A percentile compares a stretch with the other conserved stretches of the same genome.
These are phyloP conservation scores for Apogon talboti DNA, from an alignment of 2,797 vertebrate genomes.

Conservation along the genomic window DNA sequence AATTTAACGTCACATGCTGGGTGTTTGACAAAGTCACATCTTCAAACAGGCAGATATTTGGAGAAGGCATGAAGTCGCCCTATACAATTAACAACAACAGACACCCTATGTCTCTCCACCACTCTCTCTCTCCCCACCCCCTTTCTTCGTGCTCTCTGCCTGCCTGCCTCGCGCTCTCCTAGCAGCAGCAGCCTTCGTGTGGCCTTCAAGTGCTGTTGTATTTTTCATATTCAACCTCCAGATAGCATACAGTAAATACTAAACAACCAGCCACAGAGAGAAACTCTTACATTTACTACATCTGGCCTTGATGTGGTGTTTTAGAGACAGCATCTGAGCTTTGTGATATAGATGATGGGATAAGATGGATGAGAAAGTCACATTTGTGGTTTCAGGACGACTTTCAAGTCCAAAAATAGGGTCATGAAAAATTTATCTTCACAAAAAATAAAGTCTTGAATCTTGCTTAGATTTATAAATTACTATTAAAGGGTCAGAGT, in stretches of 20 bases:
- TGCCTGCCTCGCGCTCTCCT: slow-evolving; percentile 76
- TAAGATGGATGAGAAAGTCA: too few species aligned
- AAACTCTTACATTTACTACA: slow-evolving; percentile 13
- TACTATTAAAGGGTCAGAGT: too few species aligned
- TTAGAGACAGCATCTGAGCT: too few species aligned
- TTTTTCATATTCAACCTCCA: slow-evolving; percentile 11
- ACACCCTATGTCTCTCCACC: slow-evolving; percentile 59
- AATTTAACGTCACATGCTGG: slow-evolving; percentile 50
- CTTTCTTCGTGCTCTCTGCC: slow-evolving; percentile 77
- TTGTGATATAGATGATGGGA: too few species aligned
- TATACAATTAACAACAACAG: slow-evolving; percentile 71
- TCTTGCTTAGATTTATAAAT: too few species aligned
- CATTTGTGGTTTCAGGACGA: too few species aligned
- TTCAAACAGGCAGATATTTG: slow-evolving; percentile 50
- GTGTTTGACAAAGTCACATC: slow-evolving; percentile 44
- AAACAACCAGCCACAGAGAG: neutral
- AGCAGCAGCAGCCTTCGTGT: slow-evolving; percentile 77
- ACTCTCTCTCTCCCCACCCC: slow-evolving; percentile 69
- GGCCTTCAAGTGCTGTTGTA: slow-evolving; percentile 36
- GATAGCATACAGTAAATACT: neutral
- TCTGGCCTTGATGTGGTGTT: neutral
- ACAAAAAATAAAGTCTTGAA: too few species aligned
- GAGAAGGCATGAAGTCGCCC: slow-evolving; percentile 63
- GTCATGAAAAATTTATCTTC: too few species aligned
- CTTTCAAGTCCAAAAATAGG: too few species aligned